These are phyloP conservation scores for Pollenia labialis DNA, from an alignment of 2,888 invertebrate genomes.

Conservation along the genomic window DNA sequence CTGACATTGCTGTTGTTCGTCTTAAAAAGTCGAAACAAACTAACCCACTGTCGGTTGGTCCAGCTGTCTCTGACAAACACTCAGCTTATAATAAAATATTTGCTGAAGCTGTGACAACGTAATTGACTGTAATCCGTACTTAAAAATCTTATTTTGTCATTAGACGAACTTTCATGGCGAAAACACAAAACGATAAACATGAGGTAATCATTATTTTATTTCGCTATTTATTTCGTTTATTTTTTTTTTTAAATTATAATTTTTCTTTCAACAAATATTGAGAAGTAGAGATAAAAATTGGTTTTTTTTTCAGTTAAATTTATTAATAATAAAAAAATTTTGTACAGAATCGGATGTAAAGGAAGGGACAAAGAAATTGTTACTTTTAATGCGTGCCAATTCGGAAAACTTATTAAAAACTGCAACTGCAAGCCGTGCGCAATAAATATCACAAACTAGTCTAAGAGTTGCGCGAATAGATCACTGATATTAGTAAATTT, in stretches of 20 bases:
- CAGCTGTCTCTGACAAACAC: slow-evolving; percentile 1
- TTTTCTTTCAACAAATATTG: neutral
- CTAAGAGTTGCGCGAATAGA: too few relatives aligned
- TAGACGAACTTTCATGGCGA: neutral
- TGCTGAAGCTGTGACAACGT: slow-evolving; percentile 4
- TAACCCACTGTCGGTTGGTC: neutral
- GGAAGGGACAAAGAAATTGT: too few relatives aligned
- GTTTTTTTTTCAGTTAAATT: too few relatives aligned
- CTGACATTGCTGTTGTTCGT: neutral
- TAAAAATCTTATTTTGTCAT: neutral
- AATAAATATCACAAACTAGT: too few relatives aligned
- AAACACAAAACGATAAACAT: neutral
- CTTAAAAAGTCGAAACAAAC: neutral
- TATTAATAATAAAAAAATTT: too few relatives aligned
- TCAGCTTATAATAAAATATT: neutral
- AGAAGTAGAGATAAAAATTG: neutral
- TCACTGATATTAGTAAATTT: too few relatives aligned
- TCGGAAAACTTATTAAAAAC: too few relatives aligned
- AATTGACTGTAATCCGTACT: slow-evolving; percentile 25
- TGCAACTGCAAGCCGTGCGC: too few relatives aligned
- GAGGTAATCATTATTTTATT: slow-evolving; percentile 49
- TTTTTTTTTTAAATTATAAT: slow-evolving; percentile 12
- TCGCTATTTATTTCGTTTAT: neutral
- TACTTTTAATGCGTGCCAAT: too few relatives aligned
- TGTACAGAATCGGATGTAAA: too few relatives aligned